A percentile compares a stretch with the other conserved stretches of the same genome.
Conservation (phyloP, 2,797 vertebrate genomes). For the Esox lucius region DNA sequence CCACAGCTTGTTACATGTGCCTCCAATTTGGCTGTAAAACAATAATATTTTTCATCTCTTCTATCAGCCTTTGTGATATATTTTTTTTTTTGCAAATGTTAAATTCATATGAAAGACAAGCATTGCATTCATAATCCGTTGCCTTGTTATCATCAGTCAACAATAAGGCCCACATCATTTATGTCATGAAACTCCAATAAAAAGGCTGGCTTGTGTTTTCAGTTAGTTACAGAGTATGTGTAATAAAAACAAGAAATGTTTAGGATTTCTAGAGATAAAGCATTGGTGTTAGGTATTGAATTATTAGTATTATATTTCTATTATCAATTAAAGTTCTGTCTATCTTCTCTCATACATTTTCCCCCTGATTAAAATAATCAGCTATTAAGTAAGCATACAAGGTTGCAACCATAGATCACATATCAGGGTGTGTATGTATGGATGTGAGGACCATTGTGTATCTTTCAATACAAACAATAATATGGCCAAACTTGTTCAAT, state of each 20-base stretch:
- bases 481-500: neutral
- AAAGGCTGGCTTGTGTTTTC: conserved; percentile 53
- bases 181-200: conserved; percentile 71
- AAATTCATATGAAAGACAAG: conserved; percentile 71
- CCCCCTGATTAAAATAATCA: neutral
- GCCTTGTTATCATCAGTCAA: conserved; percentile 49
- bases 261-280: neutral
- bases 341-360: neutral
- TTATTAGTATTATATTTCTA: too few relatives aligned
- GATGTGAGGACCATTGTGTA: neutral
- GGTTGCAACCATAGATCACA: neutral
- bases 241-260: conserved; percentile 14
- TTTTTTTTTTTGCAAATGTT: conserved; percentile 52
- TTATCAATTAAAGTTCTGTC: neutral
- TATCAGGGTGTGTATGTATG: neutral
- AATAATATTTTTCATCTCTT: conserved; percentile 14
- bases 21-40: neutral
- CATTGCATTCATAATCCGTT: conserved; percentile 67
- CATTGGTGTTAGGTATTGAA: neutral
- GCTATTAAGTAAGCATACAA: neutral
- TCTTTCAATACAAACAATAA: neutral
- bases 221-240: conserved; percentile 5
- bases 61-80: conserved; percentile 13
- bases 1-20: neutral
- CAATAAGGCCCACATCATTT: conserved; percentile 75